Base-by-base conservation (phyloP, 2,113 vertebrate species). In the Macaca mulatta region DNA sequence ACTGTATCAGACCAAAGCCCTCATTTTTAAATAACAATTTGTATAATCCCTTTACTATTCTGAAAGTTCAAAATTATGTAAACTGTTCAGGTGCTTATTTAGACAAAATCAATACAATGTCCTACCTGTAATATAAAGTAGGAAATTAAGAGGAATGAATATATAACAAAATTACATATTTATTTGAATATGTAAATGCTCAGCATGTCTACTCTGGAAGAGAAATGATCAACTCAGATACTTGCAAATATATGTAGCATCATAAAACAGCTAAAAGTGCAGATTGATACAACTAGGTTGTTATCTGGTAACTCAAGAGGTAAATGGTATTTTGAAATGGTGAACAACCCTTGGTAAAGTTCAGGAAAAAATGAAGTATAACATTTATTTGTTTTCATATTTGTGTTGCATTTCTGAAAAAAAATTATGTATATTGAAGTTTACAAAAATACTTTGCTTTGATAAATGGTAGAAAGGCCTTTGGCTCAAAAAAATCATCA, bases 1-100 rank as follows among this genome's bases (percentile, higher is more conserved):
- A 90, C 8, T 2, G 64, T 95, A 78, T 69, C 25, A 82, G 14
- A 92, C 2, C 35, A n/a, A 83, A 89, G 52, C 14, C 85, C 4
- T 38, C 3, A 82, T 75, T 90, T 90, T 96, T 13, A 93, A 92
- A 80, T 75, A 69, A 78, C 93, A 17, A 18, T 17, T 92, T 96
- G 81, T 90, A 89, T 89, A 86, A 9, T 64, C 3, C 9, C 35
- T 23, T 89, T 81, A 92, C 6, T 70, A 57, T 75, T 80, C 32
- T 93, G 92, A 96, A 96, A 94, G 30, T 90, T 25, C 90, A 96
- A 97, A 90, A 84, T 78, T 96, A 67, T 85, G n/a, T 84, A 97
- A 96, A 75, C 81, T 82, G 90, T n/a, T 81, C 32, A 79, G 75
- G 86, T 38, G 59, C 5, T 86, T 75, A 92, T 74, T 86, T 93